phyloP scores from a whole-genome alignment of 2,113 vertebrate genomes.

The Hemiprocne comata region DNA sequence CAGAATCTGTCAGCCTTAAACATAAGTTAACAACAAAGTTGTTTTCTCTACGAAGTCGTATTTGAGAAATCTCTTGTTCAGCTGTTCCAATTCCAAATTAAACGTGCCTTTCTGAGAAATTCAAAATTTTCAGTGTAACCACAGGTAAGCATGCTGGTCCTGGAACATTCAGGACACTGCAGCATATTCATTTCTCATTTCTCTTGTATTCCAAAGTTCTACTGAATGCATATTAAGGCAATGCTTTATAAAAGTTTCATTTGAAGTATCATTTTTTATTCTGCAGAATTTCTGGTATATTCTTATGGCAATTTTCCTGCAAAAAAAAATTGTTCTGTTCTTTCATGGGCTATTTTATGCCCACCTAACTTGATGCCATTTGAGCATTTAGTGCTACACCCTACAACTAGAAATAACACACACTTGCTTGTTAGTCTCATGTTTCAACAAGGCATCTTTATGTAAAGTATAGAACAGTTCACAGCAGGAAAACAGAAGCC shows the following conservation, averaged over 20 bases:
- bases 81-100: neutral
- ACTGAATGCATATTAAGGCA: neutral
- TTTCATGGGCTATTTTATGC: neutral
- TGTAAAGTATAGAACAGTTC: neutral
- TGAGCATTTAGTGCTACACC: neutral
- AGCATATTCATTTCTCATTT: neutral
- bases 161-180: neutral
- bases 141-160: neutral
- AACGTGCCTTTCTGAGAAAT: neutral
- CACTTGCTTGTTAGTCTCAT: neutral
- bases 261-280: neutral
- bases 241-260: neutral
- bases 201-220: neutral
- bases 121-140: neutral
- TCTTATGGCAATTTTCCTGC: neutral
- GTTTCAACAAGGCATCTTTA: constrained; percentile 37
- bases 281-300: neutral
- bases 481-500: neutral
- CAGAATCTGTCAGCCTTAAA: neutral
- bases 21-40: neutral
- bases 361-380: neutral
- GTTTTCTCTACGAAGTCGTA: neutral
- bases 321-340: neutral
- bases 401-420: neutral
- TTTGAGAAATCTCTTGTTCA: neutral